Evolutionary conservation across 2,888 invertebrate genomes (phyloP).

Genomic region (Parascotia fuliginaria): DNA sequence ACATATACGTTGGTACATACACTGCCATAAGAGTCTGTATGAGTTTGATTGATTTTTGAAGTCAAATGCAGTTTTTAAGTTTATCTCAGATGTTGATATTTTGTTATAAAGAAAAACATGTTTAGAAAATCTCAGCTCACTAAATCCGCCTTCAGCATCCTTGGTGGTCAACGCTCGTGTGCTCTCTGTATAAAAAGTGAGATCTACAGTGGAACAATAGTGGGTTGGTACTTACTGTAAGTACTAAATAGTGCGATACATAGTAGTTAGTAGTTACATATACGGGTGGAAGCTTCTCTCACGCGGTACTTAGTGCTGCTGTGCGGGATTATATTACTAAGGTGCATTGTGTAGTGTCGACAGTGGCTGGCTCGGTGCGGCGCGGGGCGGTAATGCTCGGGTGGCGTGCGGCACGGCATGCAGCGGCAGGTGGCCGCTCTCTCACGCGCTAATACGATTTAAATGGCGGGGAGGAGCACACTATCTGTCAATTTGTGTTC

Average conservation of each 20-base stretch:
- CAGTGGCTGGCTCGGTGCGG: background rate
- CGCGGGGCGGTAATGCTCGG: constrained; percentile 18
- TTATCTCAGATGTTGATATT: too few species aligned
- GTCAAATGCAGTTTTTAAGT: too few species aligned
- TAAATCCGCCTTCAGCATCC: too few species aligned
- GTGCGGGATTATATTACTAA: background rate
- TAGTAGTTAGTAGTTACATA: background rate
- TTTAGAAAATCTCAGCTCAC: too few species aligned
- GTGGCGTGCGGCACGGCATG: constrained; percentile 23
- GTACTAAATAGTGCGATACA: background rate
- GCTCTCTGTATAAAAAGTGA: too few species aligned
- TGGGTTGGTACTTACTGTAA: background rate
- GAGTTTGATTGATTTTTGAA: too few species aligned
- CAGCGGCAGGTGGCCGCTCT: constrained; percentile 22
- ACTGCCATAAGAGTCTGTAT: too few species aligned
- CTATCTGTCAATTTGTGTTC: constrained; percentile 3
- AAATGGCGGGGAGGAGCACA: constrained; percentile 6
- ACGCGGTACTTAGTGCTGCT: background rate
- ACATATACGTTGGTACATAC: too few species aligned
- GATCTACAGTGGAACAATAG: too few species aligned
- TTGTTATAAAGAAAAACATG: too few species aligned
- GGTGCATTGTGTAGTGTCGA: background rate
- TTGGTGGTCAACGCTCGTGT: too few species aligned
- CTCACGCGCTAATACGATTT: constrained; percentile 34
- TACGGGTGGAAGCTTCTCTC: background rate